Evolutionary conservation across 2,113 vertebrate species (phyloP).

Genomic region (Baryphthengus martii): DNA sequence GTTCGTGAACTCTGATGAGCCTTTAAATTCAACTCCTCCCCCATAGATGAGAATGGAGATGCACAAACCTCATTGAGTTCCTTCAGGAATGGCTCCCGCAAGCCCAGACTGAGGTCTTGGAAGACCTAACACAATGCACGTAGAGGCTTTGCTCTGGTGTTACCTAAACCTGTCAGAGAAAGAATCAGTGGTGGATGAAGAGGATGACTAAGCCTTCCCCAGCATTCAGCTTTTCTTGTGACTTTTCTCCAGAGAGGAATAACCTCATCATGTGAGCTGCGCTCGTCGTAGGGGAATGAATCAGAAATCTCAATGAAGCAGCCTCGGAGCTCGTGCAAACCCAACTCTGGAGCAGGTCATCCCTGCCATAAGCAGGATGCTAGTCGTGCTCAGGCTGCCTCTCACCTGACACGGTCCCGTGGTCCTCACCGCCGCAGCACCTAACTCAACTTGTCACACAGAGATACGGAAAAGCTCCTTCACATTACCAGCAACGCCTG

Average conservation of each 20-base stretch:
- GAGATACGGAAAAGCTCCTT: background rate
- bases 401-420: background rate
- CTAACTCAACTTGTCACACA: background rate
- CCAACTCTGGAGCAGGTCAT: background rate
- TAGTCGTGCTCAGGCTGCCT: background rate
- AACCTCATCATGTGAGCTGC: background rate
- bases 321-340: background rate
- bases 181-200: background rate
- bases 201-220: background rate
- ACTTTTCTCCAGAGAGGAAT: background rate
- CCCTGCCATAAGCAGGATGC: background rate
- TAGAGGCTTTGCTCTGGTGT: background rate
- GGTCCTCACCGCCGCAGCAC: background rate
- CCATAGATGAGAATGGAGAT: background rate
- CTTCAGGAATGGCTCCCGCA: background rate
- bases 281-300: background rate
- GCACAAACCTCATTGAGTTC: background rate
- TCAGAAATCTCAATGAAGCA: background rate
- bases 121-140: rapidly evolving
- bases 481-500: background rate
- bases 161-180: background rate
- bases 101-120: background rate
- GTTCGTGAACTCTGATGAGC: background rate
- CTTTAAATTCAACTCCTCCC: background rate
- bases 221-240: background rate